Base-by-base conservation (phyloP, 2,797 vertebrate genomes). In the Catharus ustulatus region DNA sequence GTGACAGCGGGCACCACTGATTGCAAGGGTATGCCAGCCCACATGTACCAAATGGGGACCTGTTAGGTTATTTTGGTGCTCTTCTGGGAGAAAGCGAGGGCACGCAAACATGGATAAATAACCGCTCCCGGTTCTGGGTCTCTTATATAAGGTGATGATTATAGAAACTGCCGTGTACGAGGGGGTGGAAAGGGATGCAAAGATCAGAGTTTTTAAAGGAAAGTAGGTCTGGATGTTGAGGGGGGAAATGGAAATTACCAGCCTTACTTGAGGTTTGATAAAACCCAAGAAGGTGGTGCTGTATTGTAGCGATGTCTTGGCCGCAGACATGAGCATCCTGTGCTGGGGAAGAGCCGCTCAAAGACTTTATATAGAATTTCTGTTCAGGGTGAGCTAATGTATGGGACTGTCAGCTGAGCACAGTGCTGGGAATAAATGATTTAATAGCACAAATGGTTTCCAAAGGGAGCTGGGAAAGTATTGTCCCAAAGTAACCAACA, bases 221-320 rank as follows among this genome's bases (percentile, higher is more conserved):
- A 97, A 97, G 73, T 96, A 95, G 94, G 94, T 96, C 96, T 97
- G 55, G 84, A 67, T 94, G 87, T 95, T 97, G 93, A 94, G 92
- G 91, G 91, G 94, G 82, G 17, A 72, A 95, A 88, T 88, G 57
- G 74, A 96, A 96, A 94, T 83, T 96, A 68, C 74, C 48, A 95
- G 75, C 71, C 67, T 84, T 94, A 45, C 40, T 30, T 36, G 40
- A 92, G 63, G 59, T 59, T 22, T 63, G 77, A 90, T 46, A 38
- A 75, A 73, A 62, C 57, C 4, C 3, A 58, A 92, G 66, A 42
- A 36, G 38, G 74, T 34, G 45, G 46, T 88, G 29, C 62, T 46
- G 40, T 38, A 9, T 29, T 68, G 71, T 29, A 49, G 23, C 2
- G 1, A 55, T n/a, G 32, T 18, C 74, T 84, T 49, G 43, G 52